These are phyloP conservation scores for Speoplatyrhinus poulsoni DNA, from an alignment of 2,113 vertebrate species.

Conservation along the genomic window DNA sequence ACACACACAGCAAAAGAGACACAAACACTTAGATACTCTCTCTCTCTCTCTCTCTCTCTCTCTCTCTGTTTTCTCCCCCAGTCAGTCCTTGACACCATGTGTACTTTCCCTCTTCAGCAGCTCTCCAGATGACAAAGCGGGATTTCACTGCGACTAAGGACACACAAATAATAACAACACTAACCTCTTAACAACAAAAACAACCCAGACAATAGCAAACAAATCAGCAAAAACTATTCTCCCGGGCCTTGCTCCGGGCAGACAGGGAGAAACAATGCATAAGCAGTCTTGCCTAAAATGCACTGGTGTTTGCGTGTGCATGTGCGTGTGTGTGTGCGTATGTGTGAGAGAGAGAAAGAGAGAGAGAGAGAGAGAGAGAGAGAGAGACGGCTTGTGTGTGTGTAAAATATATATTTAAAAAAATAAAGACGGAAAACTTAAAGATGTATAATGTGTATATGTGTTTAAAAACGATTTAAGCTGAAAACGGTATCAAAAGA, in stretches of 20 bases:
- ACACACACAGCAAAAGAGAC: too few species aligned
- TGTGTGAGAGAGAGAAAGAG: too few species aligned
- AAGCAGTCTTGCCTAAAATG: not conserved
- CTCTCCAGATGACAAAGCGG: conserved; percentile 34
- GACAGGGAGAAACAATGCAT: conserved; percentile 19
- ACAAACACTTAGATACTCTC: not conserved
- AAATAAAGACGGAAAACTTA: conserved; percentile 9
- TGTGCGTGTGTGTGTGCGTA: not conserved
- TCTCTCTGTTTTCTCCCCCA: conserved; percentile 11
- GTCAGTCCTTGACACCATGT: conserved; percentile 47
- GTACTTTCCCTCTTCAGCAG: conserved; percentile 54
- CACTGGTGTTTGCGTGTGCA: not conserved
- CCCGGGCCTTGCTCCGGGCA: conserved; percentile 9
- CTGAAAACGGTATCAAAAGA: not conserved
- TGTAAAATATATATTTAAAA: not conserved
- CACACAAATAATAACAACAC: conserved; percentile 31
- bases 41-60: conserved; percentile 6
- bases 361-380: not conserved
- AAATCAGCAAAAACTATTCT: conserved; percentile 49
- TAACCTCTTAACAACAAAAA: not conserved
- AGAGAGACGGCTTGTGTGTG: not conserved
- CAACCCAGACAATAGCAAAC: conserved; percentile 11
- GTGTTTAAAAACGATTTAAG: too few species aligned
- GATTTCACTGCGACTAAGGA: conserved; percentile 31
- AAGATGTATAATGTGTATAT: conserved; percentile 3